Percentiles rank a stretch among this genome's conserved stretches.
These are phyloP conservation scores for Drosophila phalerata DNA, from an alignment of 2,888 invertebrate genomes.

Conservation along the genomic window DNA sequence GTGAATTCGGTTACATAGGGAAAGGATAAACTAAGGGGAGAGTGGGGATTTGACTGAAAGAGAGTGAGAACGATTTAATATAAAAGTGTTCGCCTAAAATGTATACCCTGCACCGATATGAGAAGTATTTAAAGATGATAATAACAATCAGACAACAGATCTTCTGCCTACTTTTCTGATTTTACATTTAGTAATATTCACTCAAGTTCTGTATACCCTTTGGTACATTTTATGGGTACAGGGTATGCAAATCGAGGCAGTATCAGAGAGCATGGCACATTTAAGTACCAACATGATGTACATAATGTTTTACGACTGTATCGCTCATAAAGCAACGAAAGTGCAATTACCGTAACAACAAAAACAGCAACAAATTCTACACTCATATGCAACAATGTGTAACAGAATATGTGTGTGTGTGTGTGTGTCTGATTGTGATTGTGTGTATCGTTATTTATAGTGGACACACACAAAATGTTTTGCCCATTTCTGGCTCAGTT, in stretches of 20 bases:
- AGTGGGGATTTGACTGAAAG: neutral
- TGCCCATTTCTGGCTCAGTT: constrained; percentile 43
- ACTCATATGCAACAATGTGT: constrained; percentile 66
- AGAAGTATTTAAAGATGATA: neutral
- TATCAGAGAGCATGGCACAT: constrained; percentile 51
- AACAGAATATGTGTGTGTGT: constrained; percentile 18
- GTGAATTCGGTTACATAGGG: constrained; percentile 13
- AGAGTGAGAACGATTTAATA: neutral
- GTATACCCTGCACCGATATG: neutral
- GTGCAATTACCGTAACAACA: constrained; percentile 71
- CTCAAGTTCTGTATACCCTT: constrained; percentile 2
- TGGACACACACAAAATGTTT: constrained; percentile 62
- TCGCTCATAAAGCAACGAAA: constrained; percentile 72
- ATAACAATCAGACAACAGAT: neutral
- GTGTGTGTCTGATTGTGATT: constrained; percentile 12
- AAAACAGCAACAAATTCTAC: constrained; percentile 31
- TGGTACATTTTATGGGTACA: constrained; percentile 4
- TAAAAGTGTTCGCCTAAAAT: neutral
- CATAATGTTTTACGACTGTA: constrained; percentile 71
- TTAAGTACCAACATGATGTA: constrained; percentile 75
- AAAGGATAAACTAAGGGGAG: neutral
- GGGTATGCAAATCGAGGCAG: constrained; percentile 39
- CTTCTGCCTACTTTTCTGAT: neutral
- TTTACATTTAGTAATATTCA: neutral
- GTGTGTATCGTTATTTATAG: constrained; percentile 13